A percentile compares a stretch with the other conserved stretches of the same genome.
Conservation (phyloP, 2,888 invertebrate species). For the Sphecodes monilicornis region DNA sequence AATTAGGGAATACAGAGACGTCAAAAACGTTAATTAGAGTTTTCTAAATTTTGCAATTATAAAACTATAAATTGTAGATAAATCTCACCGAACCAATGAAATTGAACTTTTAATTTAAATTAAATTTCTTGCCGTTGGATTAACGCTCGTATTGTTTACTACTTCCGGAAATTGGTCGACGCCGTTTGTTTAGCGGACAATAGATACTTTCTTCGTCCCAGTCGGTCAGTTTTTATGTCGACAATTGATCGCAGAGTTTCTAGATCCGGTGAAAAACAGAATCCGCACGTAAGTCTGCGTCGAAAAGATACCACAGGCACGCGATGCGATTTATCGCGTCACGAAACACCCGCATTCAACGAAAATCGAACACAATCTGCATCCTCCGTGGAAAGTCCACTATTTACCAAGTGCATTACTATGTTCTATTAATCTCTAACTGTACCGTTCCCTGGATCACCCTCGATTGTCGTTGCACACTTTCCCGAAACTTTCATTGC, state of each 20-base stretch:
- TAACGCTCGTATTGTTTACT: not conserved
- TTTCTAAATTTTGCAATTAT: too few species aligned
- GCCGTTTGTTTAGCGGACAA: not conserved
- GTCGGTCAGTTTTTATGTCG: conserved; percentile 2
- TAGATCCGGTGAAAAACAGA: conserved; percentile 7
- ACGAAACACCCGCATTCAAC: conserved; percentile 14
- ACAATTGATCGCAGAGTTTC: conserved; percentile 8
- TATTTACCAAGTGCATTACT: not conserved
- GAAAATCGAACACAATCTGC: not conserved
- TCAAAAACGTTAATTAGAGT: too few species aligned
- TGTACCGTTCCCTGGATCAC: not conserved
- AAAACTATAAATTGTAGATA: too few species aligned
- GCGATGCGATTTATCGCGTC: conserved; percentile 37
- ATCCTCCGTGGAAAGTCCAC: not conserved
- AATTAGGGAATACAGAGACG: too few species aligned
- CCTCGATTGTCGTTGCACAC: not conserved
- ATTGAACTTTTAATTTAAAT: too few species aligned
- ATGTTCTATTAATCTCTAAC: not conserved
- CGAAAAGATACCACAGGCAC: not conserved
- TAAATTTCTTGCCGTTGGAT: not conserved
- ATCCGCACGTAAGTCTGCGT: not conserved
- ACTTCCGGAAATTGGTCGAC: not conserved
- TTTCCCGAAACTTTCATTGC: conserved; percentile 10
- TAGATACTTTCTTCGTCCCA: conserved; percentile 3
- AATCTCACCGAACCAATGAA: too few species aligned